These are phyloP conservation scores for Jordanella pulchra DNA, from an alignment of 2,797 vertebrate species.

Conservation along the genomic window DNA sequence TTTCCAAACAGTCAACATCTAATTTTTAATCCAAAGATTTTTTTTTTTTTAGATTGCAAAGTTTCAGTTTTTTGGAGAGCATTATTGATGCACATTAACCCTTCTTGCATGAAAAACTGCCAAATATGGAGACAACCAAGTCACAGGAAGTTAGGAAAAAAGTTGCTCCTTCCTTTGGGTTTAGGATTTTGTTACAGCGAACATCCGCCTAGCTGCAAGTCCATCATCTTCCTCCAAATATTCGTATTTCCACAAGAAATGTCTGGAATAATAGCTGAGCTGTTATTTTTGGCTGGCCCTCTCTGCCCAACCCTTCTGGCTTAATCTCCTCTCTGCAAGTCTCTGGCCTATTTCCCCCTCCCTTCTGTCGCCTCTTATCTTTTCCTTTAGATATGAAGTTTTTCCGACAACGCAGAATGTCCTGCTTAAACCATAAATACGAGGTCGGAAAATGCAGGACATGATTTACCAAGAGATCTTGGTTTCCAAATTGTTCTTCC, in stretches of 20 bases:
- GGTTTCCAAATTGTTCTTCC: neutral
- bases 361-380: constrained; percentile 51
- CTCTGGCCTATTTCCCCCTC: constrained; percentile 37
- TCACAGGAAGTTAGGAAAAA: neutral
- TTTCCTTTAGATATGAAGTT: constrained; percentile 41
- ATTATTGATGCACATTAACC: neutral
- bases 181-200: neutral
- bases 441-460: neutral
- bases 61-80: neutral
- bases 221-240: constrained; percentile 24
- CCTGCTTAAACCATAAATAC: constrained; percentile 11
- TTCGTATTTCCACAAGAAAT: constrained; percentile 29
- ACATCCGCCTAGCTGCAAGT: neutral
- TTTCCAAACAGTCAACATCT: neutral
- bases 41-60: neutral
- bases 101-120: neutral
- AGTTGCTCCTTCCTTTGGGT: neutral
- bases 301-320: constrained; percentile 22
- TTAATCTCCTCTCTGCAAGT: constrained; percentile 46
- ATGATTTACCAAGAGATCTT: neutral
- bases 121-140: neutral
- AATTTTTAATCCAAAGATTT: neutral
- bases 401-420: constrained; percentile 22
- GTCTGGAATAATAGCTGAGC: constrained; percentile 36
- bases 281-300: constrained; percentile 58